Base-by-base conservation (phyloP, 2,797 vertebrate species). In the Pipistrellus nathusii region DNA sequence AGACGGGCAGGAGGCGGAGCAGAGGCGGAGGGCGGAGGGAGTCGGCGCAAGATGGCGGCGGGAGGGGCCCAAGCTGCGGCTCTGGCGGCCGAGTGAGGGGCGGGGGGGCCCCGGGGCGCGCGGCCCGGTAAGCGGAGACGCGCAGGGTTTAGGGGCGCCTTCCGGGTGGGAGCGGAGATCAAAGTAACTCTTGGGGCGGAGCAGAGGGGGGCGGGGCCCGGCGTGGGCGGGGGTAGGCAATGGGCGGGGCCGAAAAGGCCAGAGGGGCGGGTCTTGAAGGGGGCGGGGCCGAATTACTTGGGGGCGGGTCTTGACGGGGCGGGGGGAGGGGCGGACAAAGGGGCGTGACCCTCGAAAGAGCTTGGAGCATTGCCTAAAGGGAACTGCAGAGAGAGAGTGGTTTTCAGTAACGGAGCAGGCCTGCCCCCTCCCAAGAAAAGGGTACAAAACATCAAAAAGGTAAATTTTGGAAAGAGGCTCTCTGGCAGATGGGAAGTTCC, bases 11-110 rank as follows among this genome's bases (percentile, higher is more conserved):
- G 82, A 94, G 96, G 95, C 82, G 95, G 96, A 91, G 88, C 80
- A 80, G 90, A 94, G 96, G 94, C 73, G 91, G 94, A 95, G 92
- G 96, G 95, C 85, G 95, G 96, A 96, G 96, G 96, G 95, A 96
- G 96, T 97, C 96, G 94, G 97, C 97, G 93, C 96, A 97, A 97
- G 97, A 97, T 97, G 97, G 96, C 96, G 96, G 96, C 95, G 93
- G 95, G 96, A 95, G 96, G 95, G 96, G 96, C 95, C 38, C 90
- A 57, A 76, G 92, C 95, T 97, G 97, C 77, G 68, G 96, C 93
- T 95, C 91, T 88, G 93, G 93, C 81, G 64, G 93, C 94, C 59
- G 85, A 94, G 94, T 96, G 95, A 96, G 97, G 95, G 95, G 94
- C 73, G 91, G 97, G 96, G 95, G 91, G 96, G 96, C 83, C 76